A percentile compares a stretch with the other conserved stretches of the same genome.
Evolutionary conservation across 1,140 invertebrate genomes (phyloP).

Genomic region (Venturia canescens): DNA sequence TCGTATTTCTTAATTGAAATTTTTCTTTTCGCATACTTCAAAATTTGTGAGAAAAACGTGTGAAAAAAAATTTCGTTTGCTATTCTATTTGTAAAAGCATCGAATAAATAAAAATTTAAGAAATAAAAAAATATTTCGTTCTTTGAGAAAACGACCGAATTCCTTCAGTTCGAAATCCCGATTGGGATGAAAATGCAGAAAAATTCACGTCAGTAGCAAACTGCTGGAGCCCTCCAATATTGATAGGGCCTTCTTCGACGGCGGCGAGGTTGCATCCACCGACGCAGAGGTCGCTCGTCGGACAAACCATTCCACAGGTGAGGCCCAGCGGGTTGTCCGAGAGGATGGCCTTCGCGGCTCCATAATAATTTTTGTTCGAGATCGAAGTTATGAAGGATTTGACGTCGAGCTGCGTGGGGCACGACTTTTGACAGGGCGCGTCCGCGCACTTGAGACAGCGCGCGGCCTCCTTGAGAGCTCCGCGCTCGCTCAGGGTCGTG

Average conservation of each 20-base stretch:
- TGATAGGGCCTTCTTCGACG: slow-evolving; percentile 97
- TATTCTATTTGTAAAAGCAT: too few relatives aligned
- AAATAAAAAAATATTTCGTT: too few relatives aligned
- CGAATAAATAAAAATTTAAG: too few relatives aligned
- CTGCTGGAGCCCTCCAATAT: slow-evolving; percentile 98
- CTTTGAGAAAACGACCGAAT: too few relatives aligned
- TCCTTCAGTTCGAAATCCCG: too few relatives aligned
- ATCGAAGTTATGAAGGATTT: slow-evolving; percentile 98
- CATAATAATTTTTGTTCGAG: slow-evolving; percentile 99
- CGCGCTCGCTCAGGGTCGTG: slow-evolving; percentile 96
- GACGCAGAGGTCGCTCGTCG: slow-evolving; percentile 98
- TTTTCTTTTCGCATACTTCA: too few relatives aligned
- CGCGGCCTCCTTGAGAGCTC: slow-evolving; percentile 92
- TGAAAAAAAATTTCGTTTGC: too few relatives aligned
- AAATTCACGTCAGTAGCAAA: slow-evolving; percentile 93
- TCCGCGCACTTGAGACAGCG: slow-evolving; percentile 98
- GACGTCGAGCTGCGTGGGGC: slow-evolving; percentile 97
- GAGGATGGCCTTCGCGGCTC: slow-evolving; percentile 96
- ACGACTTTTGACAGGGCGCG: slow-evolving; percentile 98
- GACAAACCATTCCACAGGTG: slow-evolving; percentile 99
- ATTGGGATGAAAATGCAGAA: slow-evolving; percentile 32
- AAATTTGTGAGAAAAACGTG: too few relatives aligned
- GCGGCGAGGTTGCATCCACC: slow-evolving; percentile 98
- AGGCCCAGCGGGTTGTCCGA: slow-evolving; percentile 98
- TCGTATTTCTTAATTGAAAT: too few relatives aligned